A percentile compares a stretch with the other conserved stretches of the same genome.
Evolutionary conservation across 1,140 invertebrate species (phyloP).

Genomic region (Muscidifurax raptorellus): DNA sequence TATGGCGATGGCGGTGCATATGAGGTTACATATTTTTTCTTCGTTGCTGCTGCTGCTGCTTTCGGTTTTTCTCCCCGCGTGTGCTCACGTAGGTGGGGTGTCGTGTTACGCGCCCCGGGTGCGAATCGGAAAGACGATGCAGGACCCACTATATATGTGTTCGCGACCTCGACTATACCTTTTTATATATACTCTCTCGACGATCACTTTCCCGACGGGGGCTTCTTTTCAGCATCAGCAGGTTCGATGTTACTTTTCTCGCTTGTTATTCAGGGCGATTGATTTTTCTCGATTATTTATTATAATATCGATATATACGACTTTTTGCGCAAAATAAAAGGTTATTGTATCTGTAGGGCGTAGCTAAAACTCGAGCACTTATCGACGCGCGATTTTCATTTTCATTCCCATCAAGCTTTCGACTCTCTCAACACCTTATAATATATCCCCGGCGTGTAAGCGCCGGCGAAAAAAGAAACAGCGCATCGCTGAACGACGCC

Average conservation of each 20-base stretch:
- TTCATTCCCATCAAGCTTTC: not conserved
- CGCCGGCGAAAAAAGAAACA: not conserved
- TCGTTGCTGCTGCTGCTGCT: not conserved
- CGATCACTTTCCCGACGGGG: not conserved
- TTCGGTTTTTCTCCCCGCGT: not conserved
- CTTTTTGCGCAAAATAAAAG: not conserved
- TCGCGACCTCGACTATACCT: not conserved
- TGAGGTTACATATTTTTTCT: conserved; percentile 10
- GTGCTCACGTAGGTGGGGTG: conserved; percentile 2
- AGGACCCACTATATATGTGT: not conserved
- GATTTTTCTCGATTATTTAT: not conserved
- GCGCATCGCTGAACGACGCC: not conserved
- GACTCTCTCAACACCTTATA: not conserved
- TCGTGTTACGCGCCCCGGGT: conserved; percentile 22
- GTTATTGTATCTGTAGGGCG: conserved; percentile 1
- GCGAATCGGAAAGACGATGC: conserved; percentile 37
- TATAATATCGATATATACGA: not conserved
- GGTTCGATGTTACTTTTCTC: too few species aligned
- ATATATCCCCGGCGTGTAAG: not conserved
- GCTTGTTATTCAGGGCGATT: not conserved
- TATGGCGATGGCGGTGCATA: not conserved
- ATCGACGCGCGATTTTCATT: conserved; percentile 27
- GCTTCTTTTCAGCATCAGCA: too few species aligned
- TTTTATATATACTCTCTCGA: not conserved
- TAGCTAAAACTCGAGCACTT: not conserved